Evolutionary conservation across 2,888 invertebrate species (phyloP).

Genomic region (Pyrgus malvae): DNA sequence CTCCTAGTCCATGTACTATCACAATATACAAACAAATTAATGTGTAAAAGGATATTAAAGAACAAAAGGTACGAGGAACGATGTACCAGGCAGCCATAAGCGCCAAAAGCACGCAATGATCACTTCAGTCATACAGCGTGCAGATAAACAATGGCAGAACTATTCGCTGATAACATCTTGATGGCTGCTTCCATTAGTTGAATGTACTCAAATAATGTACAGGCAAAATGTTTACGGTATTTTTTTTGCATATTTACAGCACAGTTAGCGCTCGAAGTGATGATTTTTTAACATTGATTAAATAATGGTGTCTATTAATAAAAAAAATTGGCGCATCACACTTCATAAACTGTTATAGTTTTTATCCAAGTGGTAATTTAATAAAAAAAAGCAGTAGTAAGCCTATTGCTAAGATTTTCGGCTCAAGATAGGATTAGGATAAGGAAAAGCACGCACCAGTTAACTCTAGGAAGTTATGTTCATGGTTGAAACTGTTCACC

Average conservation of each 20-base stretch:
- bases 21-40: background rate
- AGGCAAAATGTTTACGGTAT: constrained; percentile 11
- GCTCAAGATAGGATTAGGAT: too few relatives aligned
- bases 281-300: too few relatives aligned
- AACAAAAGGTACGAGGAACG: constrained; percentile 36
- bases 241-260: background rate
- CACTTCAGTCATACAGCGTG: constrained; percentile 52
- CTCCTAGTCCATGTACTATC: too few relatives aligned
- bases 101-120: constrained; percentile 59
- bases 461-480: too few relatives aligned
- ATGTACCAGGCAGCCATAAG: constrained; percentile 45
- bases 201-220: constrained; percentile 30
- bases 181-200: constrained; percentile 43
- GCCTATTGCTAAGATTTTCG: too few relatives aligned
- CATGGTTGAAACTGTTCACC: too few relatives aligned
- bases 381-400: too few relatives aligned
- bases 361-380: too few relatives aligned
- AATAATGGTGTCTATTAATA: too few relatives aligned
- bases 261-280: background rate
- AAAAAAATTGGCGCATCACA: too few relatives aligned
- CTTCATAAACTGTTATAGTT: too few relatives aligned
- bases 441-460: too few relatives aligned
- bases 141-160: constrained; percentile 56
- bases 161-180: constrained; percentile 51
- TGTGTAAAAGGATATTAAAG: background rate